A percentile compares a stretch with the other conserved stretches of the same genome.
These are phyloP conservation scores for Numida meleagris DNA, from an alignment of 2,113 vertebrate species.

Conservation along the genomic window DNA sequence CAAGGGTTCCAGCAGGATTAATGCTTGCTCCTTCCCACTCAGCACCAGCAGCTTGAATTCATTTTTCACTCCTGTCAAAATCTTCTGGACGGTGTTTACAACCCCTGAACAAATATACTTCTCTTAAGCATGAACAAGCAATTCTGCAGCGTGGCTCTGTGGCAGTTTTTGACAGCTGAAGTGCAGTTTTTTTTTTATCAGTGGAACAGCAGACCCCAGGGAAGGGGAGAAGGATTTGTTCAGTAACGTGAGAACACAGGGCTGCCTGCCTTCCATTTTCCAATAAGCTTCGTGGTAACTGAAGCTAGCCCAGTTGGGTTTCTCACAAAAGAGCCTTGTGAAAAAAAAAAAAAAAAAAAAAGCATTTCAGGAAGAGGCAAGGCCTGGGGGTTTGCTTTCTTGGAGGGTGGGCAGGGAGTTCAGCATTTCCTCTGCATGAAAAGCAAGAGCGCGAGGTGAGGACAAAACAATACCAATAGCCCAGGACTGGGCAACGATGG, in stretches of 20 bases:
- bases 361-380: neutral
- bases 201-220: neutral
- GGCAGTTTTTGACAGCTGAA: neutral
- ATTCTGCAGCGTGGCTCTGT: neutral
- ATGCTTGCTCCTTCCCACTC: neutral
- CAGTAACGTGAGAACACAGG: neutral
- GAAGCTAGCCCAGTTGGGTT: neutral
- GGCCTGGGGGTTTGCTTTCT: neutral
- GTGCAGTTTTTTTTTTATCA: neutral
- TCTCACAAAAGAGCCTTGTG: neutral
- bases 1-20: neutral
- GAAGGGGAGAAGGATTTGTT: neutral
- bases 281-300: neutral
- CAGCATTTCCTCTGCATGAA: neutral
- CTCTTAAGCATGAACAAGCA: neutral
- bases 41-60: neutral
- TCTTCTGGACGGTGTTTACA: neutral
- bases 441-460: neutral
- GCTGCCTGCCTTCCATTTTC: neutral
- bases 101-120: neutral
- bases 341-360: neutral
- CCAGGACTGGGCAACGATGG: neutral
- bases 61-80: slow-evolving; percentile 29
- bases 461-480: neutral
- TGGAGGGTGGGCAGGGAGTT: too few relatives aligned